Evolutionary conservation across 2,797 vertebrate genomes (phyloP), one percentile per base, ranked within the genome.

Genomic region (Xenopus petersii): DNA sequence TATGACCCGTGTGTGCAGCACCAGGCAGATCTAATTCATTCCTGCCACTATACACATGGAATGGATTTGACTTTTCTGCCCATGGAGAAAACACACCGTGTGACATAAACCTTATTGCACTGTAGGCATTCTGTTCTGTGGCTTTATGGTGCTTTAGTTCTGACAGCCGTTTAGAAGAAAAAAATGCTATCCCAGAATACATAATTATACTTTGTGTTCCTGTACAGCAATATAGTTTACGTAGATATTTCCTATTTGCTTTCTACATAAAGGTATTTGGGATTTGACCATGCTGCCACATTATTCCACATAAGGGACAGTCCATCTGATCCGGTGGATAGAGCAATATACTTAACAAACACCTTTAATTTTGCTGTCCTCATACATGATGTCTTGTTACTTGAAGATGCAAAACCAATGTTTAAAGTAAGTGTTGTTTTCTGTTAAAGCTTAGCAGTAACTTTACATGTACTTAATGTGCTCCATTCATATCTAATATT

Each of bases 271-370:
- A 92, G 91, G 47, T 99, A 98, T 75, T 88, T 99, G 86, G 96
- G 97, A 77, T 98, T 98, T 81, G 97, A 99, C 88, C 95, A 99
- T 75, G 92, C 95, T 64, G 94, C 95, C 26, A 99, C 97, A 0
- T 86, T 99, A 81, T 99, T 99, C 87, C 97, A 99, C 86, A 98
- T 98, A 81, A 91, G 94, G 79, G 96, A 99, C 84, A 95, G 90
- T 79, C 94, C 94, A 47, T 90, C 95, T 16, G 97, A 97, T 80
- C 94, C 95, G 0, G 93, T 97, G 83, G 93, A 96, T 84, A 92
- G 94, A 76, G 88, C 93, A 60, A 91, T 99, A 85, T 94, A 93
- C 81, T 92, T 99, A 79, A 98, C 97, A 70, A 99, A 99, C 74
- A 96, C 94, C 17, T 99, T 99, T 85, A 92, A 85, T 85, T 97